A percentile compares a stretch with the other conserved stretches of the same genome.
These are phyloP conservation scores for Magallana ariakensis DNA, from an alignment of 1,140 invertebrate species.

Conservation along the genomic window DNA sequence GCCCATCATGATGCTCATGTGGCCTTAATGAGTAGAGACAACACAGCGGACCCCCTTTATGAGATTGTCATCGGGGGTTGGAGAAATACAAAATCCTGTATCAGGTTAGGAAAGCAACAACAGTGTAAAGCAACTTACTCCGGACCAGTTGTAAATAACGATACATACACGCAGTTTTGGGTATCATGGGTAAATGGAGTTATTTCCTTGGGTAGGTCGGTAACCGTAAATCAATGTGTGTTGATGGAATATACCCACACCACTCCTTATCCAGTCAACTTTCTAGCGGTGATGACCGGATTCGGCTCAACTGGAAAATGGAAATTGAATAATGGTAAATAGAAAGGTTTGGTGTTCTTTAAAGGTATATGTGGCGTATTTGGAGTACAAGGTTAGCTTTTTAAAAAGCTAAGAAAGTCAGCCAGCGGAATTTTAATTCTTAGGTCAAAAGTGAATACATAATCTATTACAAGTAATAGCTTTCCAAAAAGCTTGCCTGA, in stretches of 20 bases:
- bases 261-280: constrained; percentile 57
- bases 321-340: constrained; percentile 54
- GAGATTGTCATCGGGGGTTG: constrained; percentile 69
- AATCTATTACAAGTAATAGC: no score
- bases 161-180: constrained; percentile 64
- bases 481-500: no score
- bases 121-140: not conserved
- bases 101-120: constrained; percentile 58
- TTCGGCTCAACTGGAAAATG: constrained; percentile 64
- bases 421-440: no score
- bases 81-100: constrained; percentile 53
- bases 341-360: no score
- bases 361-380: no score
- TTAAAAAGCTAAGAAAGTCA: no score
- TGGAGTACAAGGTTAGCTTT: no score
- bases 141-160: constrained; percentile 39
- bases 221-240: constrained; percentile 46
- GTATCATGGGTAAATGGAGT: constrained; percentile 58
- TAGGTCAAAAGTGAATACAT: no score
- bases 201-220: constrained; percentile 58
- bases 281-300: constrained; percentile 64
- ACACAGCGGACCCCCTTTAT: constrained; percentile 50
- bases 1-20: constrained; percentile 67
- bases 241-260: constrained; percentile 61
- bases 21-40: constrained; percentile 50